These are phyloP conservation scores for Hirtodrosophila cameraria DNA, from an alignment of 2,888 invertebrate species.

Conservation along the genomic window DNA sequence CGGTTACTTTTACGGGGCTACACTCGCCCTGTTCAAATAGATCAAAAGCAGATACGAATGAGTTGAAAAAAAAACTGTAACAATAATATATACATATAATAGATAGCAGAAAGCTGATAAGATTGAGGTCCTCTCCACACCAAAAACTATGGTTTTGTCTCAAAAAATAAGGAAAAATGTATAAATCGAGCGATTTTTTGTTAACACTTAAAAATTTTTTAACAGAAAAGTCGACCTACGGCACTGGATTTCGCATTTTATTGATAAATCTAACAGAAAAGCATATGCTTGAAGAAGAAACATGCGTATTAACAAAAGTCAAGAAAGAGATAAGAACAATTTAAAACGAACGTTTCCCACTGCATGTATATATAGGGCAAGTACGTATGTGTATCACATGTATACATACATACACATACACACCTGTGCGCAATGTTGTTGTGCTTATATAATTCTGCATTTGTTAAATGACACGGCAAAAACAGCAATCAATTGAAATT, in stretches of 20 bases:
- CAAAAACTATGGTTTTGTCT: no score
- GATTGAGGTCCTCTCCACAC: no score
- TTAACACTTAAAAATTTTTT: no score
- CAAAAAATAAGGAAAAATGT: no score
- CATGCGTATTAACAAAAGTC: no score
- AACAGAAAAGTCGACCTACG: no score
- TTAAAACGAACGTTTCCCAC: neutral
- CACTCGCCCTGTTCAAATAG: slow-evolving; percentile 84
- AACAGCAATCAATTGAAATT: slow-evolving; percentile 41
- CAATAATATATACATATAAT: no score
- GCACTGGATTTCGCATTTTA: no score
- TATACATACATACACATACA: neutral
- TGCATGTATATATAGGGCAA: neutral
- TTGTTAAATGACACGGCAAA: slow-evolving; percentile 57
- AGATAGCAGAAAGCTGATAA: slow-evolving; percentile 29
- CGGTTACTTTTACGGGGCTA: slow-evolving; percentile 91
- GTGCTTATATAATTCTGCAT: slow-evolving; percentile 60
- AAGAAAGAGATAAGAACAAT: neutral
- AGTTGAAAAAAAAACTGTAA: slow-evolving; percentile 1
- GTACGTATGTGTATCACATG: neutral
- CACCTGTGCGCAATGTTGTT: slow-evolving; percentile 25
- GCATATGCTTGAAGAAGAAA: neutral
- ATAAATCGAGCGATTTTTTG: no score
- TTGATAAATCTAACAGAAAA: no score
- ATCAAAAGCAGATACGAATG: slow-evolving; percentile 4